Conservation (phyloP, 2,888 invertebrate genomes). For the Gordius sp. region DNA sequence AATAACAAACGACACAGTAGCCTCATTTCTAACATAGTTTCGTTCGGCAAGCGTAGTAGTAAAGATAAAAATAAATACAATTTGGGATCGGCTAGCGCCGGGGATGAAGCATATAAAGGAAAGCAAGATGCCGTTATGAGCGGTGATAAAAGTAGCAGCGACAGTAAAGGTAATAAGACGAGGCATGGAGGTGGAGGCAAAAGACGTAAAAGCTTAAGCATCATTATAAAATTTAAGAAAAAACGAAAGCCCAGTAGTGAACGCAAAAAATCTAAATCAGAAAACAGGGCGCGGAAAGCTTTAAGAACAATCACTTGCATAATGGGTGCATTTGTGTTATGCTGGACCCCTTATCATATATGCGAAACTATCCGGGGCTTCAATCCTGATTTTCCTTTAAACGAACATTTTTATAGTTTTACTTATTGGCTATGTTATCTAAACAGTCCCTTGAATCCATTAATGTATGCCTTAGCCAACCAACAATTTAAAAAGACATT, state of each 20-base stretch:
- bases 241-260: neutral
- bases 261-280: slow-evolving; percentile 23
- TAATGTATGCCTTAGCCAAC: slow-evolving; percentile 26
- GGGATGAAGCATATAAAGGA: too few relatives aligned
- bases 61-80: too few relatives aligned
- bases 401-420: slow-evolving; percentile 24
- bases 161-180: too few relatives aligned
- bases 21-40: too few relatives aligned
- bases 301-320: slow-evolving; percentile 27
- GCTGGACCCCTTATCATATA: slow-evolving; percentile 27
- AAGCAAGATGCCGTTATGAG: too few relatives aligned
- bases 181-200: too few relatives aligned
- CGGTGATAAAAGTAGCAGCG: too few relatives aligned
- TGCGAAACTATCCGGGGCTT: slow-evolving; percentile 27
- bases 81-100: too few relatives aligned
- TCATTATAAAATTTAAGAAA: neutral
- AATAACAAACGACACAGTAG: too few relatives aligned
- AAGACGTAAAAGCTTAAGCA: too few relatives aligned
- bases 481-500: slow-evolving; percentile 25
- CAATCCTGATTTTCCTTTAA: slow-evolving; percentile 25
- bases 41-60: too few relatives aligned
- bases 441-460: slow-evolving; percentile 25
- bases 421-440: slow-evolving; percentile 27
- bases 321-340: slow-evolving; percentile 26
- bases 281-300: slow-evolving; percentile 26